Base-by-base conservation (phyloP, 2,113 vertebrate species). In the Sorex araneus region DNA sequence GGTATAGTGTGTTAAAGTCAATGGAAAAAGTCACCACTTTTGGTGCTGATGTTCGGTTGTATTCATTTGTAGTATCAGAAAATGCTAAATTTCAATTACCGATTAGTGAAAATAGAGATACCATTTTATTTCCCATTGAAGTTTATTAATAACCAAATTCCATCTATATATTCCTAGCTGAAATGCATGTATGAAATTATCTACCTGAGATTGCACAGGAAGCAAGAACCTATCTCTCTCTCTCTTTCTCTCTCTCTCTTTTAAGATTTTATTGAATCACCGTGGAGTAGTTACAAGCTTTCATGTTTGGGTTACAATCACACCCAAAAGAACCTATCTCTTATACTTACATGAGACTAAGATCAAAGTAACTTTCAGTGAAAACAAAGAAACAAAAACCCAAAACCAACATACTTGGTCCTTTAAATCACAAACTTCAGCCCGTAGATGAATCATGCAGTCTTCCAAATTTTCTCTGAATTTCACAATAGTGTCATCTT, bases 401-500 rank as follows among this genome's bases (percentile, higher is more conserved):
- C 18, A 66, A 66, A 66, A 66, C 10, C 5, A 57, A 95, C 97
- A 96, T 97, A 98, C 98, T 90, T 97, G 98, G 82, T 73, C 70
- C 87, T 97, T 98, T 69, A 98, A 93, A 25, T 97, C 90, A 66
- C 94, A 90, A 67, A 97, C 88, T 6, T 98, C 97, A 71, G 75
- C 87, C 54, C 93, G 94, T 23, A 98, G 92, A 18, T 87, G 60
- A 36, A 66, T 82, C 60, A 98, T 87, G 63, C 89, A 96, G 18
- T 85, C 77, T 83, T 97, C 97, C 90, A 98, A 84, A 64, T 92
- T 97, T 86, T 93, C 94, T 64, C 82, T 97, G 92, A 98, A 98
- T 74, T 92, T 97, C 36, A 73, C 75, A 32, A 98, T 30, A 64
- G 95, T 66, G 8, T 79, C 77, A 15, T 97, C 95, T 87, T 93